Evolutionary conservation across 2,797 vertebrate species (phyloP).

Genomic region (Ciconia nigra): DNA sequence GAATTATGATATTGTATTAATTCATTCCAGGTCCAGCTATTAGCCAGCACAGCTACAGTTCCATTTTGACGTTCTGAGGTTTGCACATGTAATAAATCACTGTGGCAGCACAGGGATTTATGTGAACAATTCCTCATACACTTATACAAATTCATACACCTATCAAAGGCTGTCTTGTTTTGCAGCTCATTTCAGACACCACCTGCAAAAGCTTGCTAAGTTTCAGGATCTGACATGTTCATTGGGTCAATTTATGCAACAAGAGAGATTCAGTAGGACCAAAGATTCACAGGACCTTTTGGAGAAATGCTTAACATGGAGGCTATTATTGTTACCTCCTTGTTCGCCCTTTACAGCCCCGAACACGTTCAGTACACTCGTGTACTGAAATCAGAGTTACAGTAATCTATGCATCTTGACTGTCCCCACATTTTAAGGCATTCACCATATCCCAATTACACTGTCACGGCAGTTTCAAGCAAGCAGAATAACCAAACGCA

Average conservation of each 20-base stretch:
- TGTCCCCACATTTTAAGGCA: neutral
- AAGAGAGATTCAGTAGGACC: neutral
- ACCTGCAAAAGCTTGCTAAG: neutral
- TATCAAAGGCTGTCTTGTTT: conserved; percentile 27
- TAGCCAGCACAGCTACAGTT: neutral
- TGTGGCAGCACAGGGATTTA: conserved; percentile 16
- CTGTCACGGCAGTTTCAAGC: neutral
- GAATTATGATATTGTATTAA: conserved; percentile 16
- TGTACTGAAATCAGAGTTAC: neutral
- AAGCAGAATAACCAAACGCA: neutral
- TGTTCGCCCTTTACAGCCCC: neutral
- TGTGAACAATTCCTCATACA: neutral
- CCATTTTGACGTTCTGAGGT: conserved; percentile 23
- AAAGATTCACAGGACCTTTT: neutral
- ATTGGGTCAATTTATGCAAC: neutral
- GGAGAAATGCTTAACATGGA: neutral
- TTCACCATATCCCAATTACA: neutral
- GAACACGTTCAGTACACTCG: neutral
- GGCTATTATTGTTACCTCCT: neutral
- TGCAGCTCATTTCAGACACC: neutral
- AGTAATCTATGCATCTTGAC: neutral
- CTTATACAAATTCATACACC: conserved; percentile 1
- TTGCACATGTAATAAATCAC: conserved; percentile 25
- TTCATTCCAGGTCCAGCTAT: conserved; percentile 19
- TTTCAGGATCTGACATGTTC: neutral